Conservation (phyloP, 2,113 vertebrate genomes). For the Rhipidura dahli region DNA sequence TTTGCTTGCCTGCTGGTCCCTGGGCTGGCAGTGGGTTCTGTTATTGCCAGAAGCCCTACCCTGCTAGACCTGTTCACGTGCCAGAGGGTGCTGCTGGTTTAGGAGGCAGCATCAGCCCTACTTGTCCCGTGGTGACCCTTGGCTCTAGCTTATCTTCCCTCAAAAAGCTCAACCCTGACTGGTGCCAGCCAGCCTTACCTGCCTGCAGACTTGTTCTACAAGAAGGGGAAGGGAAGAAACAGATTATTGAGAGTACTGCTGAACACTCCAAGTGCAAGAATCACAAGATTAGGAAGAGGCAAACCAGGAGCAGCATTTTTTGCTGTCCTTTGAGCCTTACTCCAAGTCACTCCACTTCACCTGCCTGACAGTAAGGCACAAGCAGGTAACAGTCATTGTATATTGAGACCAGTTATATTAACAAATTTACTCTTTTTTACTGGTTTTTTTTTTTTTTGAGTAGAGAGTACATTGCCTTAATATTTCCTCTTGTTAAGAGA, state of each 20-base stretch:
- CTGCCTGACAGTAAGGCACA: not conserved
- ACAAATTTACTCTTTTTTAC: not conserved
- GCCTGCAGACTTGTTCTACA: fast-evolving
- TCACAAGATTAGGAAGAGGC: not conserved
- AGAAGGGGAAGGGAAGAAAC: not conserved
- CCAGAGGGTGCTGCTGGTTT: not conserved
- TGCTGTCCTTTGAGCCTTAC: not conserved
- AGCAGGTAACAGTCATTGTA: not conserved
- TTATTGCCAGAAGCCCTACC: not conserved
- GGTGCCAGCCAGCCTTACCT: not conserved
- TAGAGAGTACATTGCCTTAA: not conserved
- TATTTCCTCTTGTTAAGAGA: not conserved
- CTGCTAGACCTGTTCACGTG: not conserved
- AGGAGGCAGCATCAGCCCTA: not conserved
- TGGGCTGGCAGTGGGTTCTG: not conserved
- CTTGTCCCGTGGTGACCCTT: not conserved
- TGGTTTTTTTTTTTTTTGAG: not conserved
- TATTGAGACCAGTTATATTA: not conserved
- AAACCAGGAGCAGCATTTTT: not conserved
- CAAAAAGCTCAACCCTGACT: not conserved
- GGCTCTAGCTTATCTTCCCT: not conserved
- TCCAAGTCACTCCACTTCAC: not conserved
- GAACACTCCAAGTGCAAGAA: not conserved
- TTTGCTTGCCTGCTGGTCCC: not conserved
- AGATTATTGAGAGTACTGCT: not conserved